Percentiles rank a stretch among this genome's conserved stretches.
phyloP scores from a whole-genome alignment of 1,140 invertebrate species.

The Drosophila subobscura region DNA sequence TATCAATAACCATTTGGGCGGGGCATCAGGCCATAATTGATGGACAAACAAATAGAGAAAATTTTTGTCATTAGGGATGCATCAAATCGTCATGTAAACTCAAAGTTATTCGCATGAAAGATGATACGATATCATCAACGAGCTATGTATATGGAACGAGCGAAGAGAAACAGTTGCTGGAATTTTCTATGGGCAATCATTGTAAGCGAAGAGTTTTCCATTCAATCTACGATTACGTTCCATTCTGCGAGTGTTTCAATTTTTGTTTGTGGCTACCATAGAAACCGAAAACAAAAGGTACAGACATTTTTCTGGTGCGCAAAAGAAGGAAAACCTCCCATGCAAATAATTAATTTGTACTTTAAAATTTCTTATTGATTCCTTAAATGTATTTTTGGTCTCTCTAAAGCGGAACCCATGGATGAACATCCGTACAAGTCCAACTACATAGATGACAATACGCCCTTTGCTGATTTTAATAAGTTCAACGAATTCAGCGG shows the following conservation, averaged over 20 bases:
- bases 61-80: slow-evolving; percentile 5
- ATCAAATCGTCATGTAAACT: not conserved
- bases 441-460: slow-evolving; percentile 71
- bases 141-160: too few relatives aligned
- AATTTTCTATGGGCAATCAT: slow-evolving; percentile 1
- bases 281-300: slow-evolving; percentile 9
- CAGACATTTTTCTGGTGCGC: too few relatives aligned
- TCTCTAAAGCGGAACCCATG: slow-evolving; percentile 57
- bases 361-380: too few relatives aligned
- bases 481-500: slow-evolving; percentile 63
- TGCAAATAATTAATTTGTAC: too few relatives aligned
- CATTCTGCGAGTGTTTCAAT: too few relatives aligned
- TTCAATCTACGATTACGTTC: not conserved
- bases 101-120: not conserved
- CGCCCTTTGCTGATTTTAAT: slow-evolving; percentile 69
- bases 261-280: slow-evolving; percentile 13
- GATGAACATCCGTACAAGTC: slow-evolving; percentile 72
- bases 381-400: too few relatives aligned
- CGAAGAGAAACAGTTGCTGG: too few relatives aligned
- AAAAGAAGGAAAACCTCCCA: too few relatives aligned
- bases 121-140: too few relatives aligned
- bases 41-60: slow-evolving; percentile 6
- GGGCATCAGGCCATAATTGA: slow-evolving; percentile 2
- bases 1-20: slow-evolving; percentile 10
- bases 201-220: slow-evolving; percentile 2